Conservation (phyloP, 2,113 vertebrate species). For the Albula glossodonta region DNA sequence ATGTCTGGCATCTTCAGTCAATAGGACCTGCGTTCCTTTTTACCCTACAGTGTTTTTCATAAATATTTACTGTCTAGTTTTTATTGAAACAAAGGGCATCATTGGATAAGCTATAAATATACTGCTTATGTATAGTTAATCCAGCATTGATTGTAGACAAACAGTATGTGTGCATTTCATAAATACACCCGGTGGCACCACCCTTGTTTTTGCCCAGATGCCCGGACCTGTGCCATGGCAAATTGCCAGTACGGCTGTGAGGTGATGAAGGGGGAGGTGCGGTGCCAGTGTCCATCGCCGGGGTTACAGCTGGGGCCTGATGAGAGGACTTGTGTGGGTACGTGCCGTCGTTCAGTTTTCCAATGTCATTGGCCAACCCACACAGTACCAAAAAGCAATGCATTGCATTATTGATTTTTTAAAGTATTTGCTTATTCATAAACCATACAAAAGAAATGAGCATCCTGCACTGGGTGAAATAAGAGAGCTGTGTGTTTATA, state of each 20-base stretch:
- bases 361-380: background rate
- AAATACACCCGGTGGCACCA: background rate
- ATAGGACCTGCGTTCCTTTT: constrained; percentile 16
- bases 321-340: constrained; percentile 91
- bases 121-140: background rate
- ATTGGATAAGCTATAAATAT: background rate
- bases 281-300: constrained; percentile 91
- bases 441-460: background rate
- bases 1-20: constrained; percentile 36
- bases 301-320: constrained; percentile 91
- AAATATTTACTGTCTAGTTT: constrained; percentile 40
- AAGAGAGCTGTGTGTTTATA: no score
- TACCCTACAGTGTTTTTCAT: constrained; percentile 45
- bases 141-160: background rate
- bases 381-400: background rate
- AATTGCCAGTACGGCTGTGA: constrained; percentile 98
- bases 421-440: background rate
- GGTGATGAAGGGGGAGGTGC: constrained; percentile 87
- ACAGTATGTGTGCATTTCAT: background rate
- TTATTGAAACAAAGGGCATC: background rate
- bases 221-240: constrained; percentile 87
- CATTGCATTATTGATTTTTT: background rate
- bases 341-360: constrained; percentile 44
- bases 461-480: no score
- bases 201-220: constrained; percentile 64